phyloP scores from a whole-genome alignment of 2,797 vertebrate genomes.

The Amniataba percoides region DNA sequence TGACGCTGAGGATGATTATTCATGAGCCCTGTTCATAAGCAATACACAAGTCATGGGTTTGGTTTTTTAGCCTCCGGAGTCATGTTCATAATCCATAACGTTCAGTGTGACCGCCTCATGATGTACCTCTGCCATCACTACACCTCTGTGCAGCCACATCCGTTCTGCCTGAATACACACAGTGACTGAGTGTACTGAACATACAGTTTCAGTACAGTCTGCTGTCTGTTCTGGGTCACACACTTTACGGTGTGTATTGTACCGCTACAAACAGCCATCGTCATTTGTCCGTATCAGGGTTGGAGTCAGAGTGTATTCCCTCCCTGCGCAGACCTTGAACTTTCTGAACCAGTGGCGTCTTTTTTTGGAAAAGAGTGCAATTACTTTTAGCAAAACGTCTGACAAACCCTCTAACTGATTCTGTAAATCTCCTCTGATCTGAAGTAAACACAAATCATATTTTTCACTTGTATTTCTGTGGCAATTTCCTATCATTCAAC shows the following conservation, averaged over 20 bases:
- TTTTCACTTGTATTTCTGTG: background rate
- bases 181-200: background rate
- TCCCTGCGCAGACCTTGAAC: background rate
- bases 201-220: background rate
- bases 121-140: background rate
- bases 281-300: background rate
- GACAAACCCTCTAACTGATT: background rate
- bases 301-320: background rate
- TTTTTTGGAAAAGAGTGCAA: background rate
- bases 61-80: background rate
- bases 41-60: background rate
- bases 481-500: constrained; percentile 1
- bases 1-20: background rate
- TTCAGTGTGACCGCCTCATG: constrained; percentile 26
- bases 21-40: background rate
- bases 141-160: background rate
- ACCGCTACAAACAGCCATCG: background rate
- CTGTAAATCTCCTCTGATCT: background rate
- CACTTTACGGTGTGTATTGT: background rate
- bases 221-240: constrained; percentile 4
- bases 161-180: constrained; percentile 14
- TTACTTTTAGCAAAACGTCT: background rate
- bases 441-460: background rate
- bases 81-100: background rate
- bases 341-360: background rate